Conservation (phyloP, 2,888 invertebrate genomes). For the Temnothorax rugatulus region DNA sequence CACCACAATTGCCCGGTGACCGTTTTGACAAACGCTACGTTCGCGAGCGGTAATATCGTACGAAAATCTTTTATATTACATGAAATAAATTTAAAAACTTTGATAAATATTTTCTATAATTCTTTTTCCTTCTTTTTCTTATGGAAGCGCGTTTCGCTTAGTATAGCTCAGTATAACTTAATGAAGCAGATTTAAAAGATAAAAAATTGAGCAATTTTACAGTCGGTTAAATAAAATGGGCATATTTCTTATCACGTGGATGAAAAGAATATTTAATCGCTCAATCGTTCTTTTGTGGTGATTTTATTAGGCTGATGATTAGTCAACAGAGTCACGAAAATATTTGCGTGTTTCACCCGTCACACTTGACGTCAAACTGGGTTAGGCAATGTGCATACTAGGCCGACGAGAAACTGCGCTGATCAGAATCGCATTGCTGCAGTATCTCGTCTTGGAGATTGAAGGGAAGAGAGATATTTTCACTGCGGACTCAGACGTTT, state of each 20-base stretch:
- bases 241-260: neutral
- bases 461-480: constrained; percentile 36
- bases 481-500: constrained; percentile 15
- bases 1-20: neutral
- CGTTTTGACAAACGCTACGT: constrained; percentile 19
- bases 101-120: neutral
- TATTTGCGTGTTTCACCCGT: constrained; percentile 11
- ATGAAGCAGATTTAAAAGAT: neutral
- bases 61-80: neutral
- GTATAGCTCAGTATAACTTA: neutral
- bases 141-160: neutral
- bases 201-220: neutral
- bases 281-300: neutral
- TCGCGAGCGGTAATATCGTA: constrained; percentile 23
- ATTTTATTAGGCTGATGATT: neutral
- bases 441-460: constrained; percentile 30
- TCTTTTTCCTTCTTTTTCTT: neutral
- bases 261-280: neutral
- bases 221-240: neutral
- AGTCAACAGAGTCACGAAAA: constrained; percentile 1
- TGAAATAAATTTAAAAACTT: neutral
- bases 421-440: constrained; percentile 37
- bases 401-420: constrained; percentile 30
- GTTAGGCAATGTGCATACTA: constrained; percentile 36
- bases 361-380: constrained; percentile 33